Evolutionary conservation across 2,113 vertebrate genomes (phyloP).

Genomic region (Actenoides lindsayi): DNA sequence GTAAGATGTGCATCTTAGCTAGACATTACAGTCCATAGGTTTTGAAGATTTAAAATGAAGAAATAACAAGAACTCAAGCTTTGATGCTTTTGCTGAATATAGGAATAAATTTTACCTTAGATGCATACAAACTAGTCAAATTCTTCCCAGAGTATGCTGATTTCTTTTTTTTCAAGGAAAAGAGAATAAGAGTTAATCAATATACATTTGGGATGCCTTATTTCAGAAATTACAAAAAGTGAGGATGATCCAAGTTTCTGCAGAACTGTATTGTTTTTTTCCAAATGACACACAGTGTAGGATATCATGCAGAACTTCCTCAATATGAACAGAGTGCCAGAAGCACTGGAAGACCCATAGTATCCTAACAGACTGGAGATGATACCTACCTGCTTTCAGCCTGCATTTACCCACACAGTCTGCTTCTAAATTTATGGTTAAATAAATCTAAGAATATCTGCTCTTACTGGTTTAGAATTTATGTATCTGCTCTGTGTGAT

Average conservation of each 20-base stretch:
- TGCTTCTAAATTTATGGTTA: neutral
- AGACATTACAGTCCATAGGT: neutral
- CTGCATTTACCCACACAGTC: neutral
- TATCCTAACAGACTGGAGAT: neutral
- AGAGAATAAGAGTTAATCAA: neutral
- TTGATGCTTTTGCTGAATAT: neutral
- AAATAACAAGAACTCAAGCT: neutral
- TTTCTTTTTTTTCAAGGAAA: neutral
- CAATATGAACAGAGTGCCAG: neutral
- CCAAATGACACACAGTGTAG: neutral
- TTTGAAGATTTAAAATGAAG: neutral
- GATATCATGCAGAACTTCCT: neutral
- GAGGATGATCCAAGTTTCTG: neutral
- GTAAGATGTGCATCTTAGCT: neutral
- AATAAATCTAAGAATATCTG: neutral
- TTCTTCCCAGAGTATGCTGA: neutral
- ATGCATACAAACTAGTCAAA: neutral
- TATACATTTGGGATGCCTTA: neutral
- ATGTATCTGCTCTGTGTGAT: neutral
- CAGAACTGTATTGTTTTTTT: neutral
- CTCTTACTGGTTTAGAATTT: neutral
- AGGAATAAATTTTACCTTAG: neutral
- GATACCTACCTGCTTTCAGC: neutral
- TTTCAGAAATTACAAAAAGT: neutral
- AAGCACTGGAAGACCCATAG: neutral